Percentiles rank a stretch among this genome's conserved stretches.
Conservation (phyloP, 2,888 invertebrate species). For the Morpho achilles region DNA sequence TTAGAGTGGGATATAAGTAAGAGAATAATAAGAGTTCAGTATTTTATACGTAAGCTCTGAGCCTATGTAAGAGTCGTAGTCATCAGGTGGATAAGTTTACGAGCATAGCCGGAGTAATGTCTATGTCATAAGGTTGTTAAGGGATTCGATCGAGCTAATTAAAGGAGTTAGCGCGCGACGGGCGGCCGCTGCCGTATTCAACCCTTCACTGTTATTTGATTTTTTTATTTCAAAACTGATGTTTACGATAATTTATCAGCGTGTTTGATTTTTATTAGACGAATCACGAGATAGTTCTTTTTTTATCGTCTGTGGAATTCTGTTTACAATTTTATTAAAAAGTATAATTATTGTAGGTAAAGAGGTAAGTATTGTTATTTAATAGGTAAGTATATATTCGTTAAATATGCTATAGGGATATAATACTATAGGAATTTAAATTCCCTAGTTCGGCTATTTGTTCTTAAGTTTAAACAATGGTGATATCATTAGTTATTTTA, state of each 20-base stretch:
- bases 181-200: conserved; percentile 60
- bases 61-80: conserved; percentile 37
- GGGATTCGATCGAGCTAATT: conserved; percentile 36
- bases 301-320: not conserved
- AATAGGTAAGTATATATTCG: too few relatives aligned
- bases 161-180: conserved; percentile 47
- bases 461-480: too few relatives aligned
- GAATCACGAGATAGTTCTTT: not conserved
- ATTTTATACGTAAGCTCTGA: not conserved
- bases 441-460: too few relatives aligned
- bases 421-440: too few relatives aligned
- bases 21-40: too few relatives aligned
- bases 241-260: conserved; percentile 5
- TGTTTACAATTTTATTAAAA: too few relatives aligned
- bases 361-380: too few relatives aligned
- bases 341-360: too few relatives aligned
- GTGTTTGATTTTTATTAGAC: not conserved
- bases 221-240: conserved; percentile 17
- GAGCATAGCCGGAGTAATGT: conserved; percentile 24
- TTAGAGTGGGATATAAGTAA: too few relatives aligned
- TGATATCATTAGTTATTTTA: too few relatives aligned
- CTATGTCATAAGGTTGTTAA: conserved; percentile 21
- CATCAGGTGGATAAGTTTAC: conserved; percentile 60
- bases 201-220: conserved; percentile 46
- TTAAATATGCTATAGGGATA: too few relatives aligned